Evolutionary conservation across 1,140 invertebrate species (phyloP).

Genomic region (Atta texana): DNA sequence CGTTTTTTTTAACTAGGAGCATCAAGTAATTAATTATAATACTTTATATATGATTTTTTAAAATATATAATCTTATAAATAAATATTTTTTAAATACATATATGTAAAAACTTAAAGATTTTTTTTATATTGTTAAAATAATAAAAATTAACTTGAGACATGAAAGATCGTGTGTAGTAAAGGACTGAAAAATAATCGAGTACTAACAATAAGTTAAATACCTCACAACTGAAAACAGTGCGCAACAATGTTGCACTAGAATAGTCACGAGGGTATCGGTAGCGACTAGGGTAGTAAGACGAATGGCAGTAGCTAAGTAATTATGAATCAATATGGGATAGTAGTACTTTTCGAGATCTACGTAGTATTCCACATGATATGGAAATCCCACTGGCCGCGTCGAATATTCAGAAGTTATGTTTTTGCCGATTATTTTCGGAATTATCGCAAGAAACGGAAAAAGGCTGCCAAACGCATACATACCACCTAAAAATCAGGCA

Average conservation of each 20-base stretch:
- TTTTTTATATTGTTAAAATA: too few species aligned
- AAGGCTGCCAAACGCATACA: conserved; percentile 27
- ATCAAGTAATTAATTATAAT: too few species aligned
- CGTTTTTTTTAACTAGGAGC: too few species aligned
- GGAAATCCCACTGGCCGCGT: conserved; percentile 64
- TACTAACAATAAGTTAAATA: conserved; percentile 21
- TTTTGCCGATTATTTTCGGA: conserved; percentile 13
- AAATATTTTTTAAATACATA: too few species aligned
- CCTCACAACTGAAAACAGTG: conserved; percentile 69
- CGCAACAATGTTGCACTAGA: conserved; percentile 70
- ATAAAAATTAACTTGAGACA: too few species aligned
- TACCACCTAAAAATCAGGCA: neutral
- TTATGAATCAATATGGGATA: conserved; percentile 66
- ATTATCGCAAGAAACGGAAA: conserved; percentile 14
- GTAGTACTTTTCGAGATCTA: conserved; percentile 70
- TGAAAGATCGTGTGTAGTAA: too few species aligned
- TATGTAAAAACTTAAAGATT: too few species aligned
- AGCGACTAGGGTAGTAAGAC: conserved; percentile 65
- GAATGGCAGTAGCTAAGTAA: conserved; percentile 61
- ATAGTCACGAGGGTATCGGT: conserved; percentile 63
- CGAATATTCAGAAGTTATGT: conserved; percentile 13
- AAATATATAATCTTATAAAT: too few species aligned
- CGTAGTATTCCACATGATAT: conserved; percentile 70
- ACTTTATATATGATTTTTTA: too few species aligned
- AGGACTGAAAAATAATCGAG: too few species aligned